Percentiles rank a stretch among this genome's conserved stretches.
phyloP scores from a whole-genome alignment of 2,797 vertebrate genomes.

The Tragopan temminckii region DNA sequence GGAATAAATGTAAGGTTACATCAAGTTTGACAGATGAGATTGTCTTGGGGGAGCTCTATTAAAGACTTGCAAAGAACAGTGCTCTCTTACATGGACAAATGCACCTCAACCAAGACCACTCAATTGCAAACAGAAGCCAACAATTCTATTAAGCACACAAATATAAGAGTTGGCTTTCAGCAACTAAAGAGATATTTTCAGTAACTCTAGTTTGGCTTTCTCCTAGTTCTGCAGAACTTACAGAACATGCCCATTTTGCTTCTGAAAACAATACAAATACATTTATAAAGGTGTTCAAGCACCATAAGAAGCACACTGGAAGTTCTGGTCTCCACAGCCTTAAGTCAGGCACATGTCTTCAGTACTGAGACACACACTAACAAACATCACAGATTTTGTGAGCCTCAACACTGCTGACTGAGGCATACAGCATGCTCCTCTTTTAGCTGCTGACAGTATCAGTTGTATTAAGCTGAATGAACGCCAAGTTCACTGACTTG shows the following conservation, averaged over 20 bases:
- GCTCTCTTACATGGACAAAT: not conserved
- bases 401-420: not conserved
- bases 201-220: not conserved
- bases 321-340: not conserved
- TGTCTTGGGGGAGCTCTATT: too few relatives aligned
- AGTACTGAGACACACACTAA: not conserved
- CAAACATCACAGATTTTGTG: not conserved
- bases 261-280: not conserved
- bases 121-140: not conserved
- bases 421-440: not conserved
- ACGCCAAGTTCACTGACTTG: accelerated
- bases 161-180: not conserved
- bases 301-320: not conserved
- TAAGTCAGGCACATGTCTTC: not conserved
- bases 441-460: not conserved
- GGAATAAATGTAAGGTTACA: not conserved
- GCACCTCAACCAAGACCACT: not conserved
- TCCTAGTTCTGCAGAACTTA: not conserved
- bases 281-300: not conserved
- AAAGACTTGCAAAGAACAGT: not conserved
- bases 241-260: not conserved
- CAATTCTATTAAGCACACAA: not conserved
- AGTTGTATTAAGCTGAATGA: not conserved
- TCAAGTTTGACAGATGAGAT: not conserved
- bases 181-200: not conserved